Base-by-base conservation (phyloP, 2,888 invertebrate genomes). In the Neoitamus cyanurus region DNA sequence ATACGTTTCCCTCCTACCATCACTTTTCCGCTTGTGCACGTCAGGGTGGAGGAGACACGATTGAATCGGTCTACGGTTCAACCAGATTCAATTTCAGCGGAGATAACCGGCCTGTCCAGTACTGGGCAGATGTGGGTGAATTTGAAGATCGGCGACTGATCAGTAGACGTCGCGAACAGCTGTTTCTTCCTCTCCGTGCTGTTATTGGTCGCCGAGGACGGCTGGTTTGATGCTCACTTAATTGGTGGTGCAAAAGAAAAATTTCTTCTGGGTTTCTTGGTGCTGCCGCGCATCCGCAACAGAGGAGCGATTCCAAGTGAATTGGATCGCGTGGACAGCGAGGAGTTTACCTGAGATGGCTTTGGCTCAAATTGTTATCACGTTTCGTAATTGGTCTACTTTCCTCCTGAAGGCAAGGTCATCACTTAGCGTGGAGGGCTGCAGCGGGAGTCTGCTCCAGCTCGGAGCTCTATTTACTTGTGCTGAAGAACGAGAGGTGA, bases 71-170 rank as follows among this genome's bases (percentile, higher is more conserved):
- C n/a, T 25, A 20, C n/a, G 15, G 11, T 58, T 80, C 80, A 77
- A n/a, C 25, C 13, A 25, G 25, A 11, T 34, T 80, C 80, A 68
- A 80, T 34, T 9, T 15, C 20, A 11, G 20, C 13, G 34, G n/a
- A 31, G 34, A 58, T 31, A 80, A 80, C 58, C 68, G 68, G 80
- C 80, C 28, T 15, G 31, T 11, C 13, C 20, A 34, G 58, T 48
- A 37, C 28, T 28, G 30, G 25, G 58, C 80, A 80, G 80, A 80
- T 80, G 80, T 68, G 80, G 48, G 80, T 80, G 80, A 80, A 58
- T 68, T 80, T 34, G 42, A 36, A 31, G 48, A 25, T 78, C 58
- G 34, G 30, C 25, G 28, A 15, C 77, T 28, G 80, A 77, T 46
- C 80, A 34, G 34, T 34, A 31, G 58, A 80, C 34, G 34, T n/a